Evolutionary conservation across 2,797 vertebrate genomes (phyloP).

Genomic region (Threskiornis aethiopicus): DNA sequence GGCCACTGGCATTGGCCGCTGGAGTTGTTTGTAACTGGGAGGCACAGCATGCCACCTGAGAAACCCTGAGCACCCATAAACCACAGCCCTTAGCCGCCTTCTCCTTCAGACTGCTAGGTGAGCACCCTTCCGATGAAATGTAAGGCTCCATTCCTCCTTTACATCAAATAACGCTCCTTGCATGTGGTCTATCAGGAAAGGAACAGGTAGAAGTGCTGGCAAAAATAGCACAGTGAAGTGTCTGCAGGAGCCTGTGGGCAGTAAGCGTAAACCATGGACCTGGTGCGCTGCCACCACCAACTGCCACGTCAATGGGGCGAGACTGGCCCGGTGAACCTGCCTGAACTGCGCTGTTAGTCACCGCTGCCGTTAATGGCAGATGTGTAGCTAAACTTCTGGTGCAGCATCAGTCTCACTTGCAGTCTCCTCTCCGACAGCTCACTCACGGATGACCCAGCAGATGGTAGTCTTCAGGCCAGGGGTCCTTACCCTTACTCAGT

Average conservation of each 20-base stretch:
- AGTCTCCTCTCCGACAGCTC: neutral
- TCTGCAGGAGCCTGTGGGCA: neutral
- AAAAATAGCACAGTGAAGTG: fast-evolving
- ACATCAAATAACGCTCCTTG: neutral
- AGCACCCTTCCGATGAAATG: neutral
- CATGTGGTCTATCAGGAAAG: neutral
- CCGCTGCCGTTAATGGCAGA: neutral
- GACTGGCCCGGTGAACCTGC: fast-evolving
- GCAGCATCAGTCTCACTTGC: neutral
- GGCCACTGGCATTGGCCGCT: neutral
- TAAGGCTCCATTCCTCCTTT: neutral
- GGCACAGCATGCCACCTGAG: neutral
- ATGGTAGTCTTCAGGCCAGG: neutral
- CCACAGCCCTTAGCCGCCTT: neutral
- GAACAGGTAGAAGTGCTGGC: neutral
- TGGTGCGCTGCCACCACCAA: neutral
- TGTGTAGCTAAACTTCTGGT: neutral
- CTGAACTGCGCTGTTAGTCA: neutral
- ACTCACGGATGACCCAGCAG: neutral
- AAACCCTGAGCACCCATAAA: neutral
- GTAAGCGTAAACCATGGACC: fast-evolving
- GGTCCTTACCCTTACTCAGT: neutral
- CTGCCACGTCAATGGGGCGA: fast-evolving
- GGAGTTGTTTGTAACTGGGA: neutral
- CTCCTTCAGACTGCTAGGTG: neutral